A percentile compares a stretch with the other conserved stretches of the same genome.
Evolutionary conservation across 2,888 invertebrate species (phyloP).

Genomic region (Sylvicola cinctus): DNA sequence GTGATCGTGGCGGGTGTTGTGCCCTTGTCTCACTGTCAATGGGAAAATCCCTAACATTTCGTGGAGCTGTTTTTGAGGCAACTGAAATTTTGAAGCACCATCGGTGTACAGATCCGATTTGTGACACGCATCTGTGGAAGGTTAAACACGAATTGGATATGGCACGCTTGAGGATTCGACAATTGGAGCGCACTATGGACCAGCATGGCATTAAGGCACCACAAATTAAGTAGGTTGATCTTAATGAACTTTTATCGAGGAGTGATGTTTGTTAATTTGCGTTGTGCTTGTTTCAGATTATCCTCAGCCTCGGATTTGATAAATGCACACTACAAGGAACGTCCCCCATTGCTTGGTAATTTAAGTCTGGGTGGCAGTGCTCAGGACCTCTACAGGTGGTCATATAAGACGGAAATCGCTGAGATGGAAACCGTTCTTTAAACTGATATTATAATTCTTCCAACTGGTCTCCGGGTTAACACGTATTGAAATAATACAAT

Average conservation of each 20-base stretch:
- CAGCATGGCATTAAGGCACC: slow-evolving; percentile 63
- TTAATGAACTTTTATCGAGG: background rate
- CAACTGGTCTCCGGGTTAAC: no score
- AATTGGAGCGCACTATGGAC: slow-evolving; percentile 69
- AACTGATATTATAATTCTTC: no score
- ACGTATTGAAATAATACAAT: no score
- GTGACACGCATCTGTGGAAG: slow-evolving; percentile 72
- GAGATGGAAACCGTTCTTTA: slow-evolving; percentile 90
- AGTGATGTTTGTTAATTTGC: slow-evolving; percentile 1
- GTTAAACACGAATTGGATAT: slow-evolving; percentile 79
- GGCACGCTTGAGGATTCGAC: slow-evolving; percentile 62
- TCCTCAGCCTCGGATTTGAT: slow-evolving; percentile 40
- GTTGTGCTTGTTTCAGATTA: slow-evolving; percentile 21
- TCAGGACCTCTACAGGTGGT: slow-evolving; percentile 28
- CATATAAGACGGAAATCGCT: slow-evolving; percentile 51
- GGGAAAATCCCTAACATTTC: slow-evolving; percentile 70
- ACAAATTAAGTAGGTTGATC: slow-evolving; percentile 33
- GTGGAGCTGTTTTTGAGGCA: slow-evolving; percentile 59
- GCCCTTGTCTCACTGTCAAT: slow-evolving; percentile 79
- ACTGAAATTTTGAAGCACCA: slow-evolving; percentile 55
- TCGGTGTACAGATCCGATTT: slow-evolving; percentile 57
- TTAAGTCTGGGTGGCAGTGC: slow-evolving; percentile 27
- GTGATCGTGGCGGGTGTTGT: slow-evolving; percentile 80
- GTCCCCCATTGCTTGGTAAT: slow-evolving; percentile 30
- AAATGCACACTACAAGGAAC: slow-evolving; percentile 29